Conservation (phyloP, 2,797 vertebrate species). For the Megaceryle alcyon region DNA sequence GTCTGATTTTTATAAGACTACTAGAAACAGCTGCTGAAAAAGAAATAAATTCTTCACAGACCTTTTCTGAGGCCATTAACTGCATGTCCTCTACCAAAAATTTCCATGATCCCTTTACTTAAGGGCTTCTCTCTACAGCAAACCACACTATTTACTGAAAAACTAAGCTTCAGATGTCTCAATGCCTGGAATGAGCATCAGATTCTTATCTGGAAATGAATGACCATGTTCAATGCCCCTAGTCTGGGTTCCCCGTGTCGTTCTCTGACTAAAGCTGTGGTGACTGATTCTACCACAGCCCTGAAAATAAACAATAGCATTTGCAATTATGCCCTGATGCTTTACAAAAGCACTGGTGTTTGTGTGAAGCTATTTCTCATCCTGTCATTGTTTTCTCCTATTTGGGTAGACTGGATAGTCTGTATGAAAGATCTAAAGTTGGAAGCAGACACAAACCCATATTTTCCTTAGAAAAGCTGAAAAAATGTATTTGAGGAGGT, state of each 20-base stretch:
- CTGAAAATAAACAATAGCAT: neutral
- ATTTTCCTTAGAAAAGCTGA: neutral
- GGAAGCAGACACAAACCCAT: neutral
- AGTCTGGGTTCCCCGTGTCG: neutral
- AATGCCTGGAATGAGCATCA: neutral
- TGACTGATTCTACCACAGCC: neutral
- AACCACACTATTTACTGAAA: constrained; percentile 5
- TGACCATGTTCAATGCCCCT: neutral
- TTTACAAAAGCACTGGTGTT: neutral
- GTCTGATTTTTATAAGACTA: neutral
- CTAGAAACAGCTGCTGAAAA: constrained; percentile 25
- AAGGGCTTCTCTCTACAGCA: neutral
- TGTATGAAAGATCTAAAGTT: neutral
- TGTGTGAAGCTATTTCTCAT: constrained; percentile 12
- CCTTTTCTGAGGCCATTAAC: neutral
- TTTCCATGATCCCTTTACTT: neutral
- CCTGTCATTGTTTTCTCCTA: neutral
- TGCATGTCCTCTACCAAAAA: neutral
- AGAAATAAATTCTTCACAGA: constrained; percentile 31
- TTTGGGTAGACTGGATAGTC: neutral
- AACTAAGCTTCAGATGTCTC: constrained; percentile 52
- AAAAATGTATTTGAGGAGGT: neutral
- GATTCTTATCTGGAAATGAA: constrained; percentile 40
- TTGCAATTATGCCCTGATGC: neutral
- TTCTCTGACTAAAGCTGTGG: neutral